phyloP scores from a whole-genome alignment of 2,113 vertebrate species.

The Isurus oxyrinchus region DNA sequence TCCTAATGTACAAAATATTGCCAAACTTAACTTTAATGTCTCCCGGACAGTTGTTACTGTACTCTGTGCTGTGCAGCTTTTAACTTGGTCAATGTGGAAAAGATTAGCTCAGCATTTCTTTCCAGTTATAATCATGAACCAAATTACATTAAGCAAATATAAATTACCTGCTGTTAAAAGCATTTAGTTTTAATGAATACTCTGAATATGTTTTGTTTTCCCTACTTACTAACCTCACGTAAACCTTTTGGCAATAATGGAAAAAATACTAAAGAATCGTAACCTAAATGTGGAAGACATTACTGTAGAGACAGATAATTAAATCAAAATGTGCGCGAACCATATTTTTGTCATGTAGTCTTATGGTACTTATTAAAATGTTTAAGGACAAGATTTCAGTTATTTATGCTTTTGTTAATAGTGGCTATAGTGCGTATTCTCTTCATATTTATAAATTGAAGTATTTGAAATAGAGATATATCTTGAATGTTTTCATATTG shows the following conservation, averaged over 20 bases:
- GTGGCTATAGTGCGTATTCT: neutral
- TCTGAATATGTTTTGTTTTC: slow-evolving; percentile 23
- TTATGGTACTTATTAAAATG: neutral
- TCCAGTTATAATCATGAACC: slow-evolving; percentile 11
- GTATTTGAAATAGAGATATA: neutral
- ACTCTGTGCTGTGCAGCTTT: neutral
- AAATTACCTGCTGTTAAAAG: slow-evolving; percentile 33
- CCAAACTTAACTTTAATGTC: neutral
- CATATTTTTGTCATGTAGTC: slow-evolving; percentile 4
- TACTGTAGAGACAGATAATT: slow-evolving; percentile 33
- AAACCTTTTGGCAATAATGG: slow-evolving; percentile 27
- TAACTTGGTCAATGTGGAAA: slow-evolving; percentile 20
- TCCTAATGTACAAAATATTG: neutral
- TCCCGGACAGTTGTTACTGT: neutral
- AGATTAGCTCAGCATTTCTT: slow-evolving; percentile 27
- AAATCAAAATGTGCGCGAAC: slow-evolving; percentile 27
- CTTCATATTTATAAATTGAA: neutral
- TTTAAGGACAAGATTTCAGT: slow-evolving; percentile 26
- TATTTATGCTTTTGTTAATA: slow-evolving; percentile 5
- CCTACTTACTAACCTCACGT: slow-evolving; percentile 19
- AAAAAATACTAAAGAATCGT: slow-evolving; percentile 7
- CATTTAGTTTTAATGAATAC: slow-evolving; percentile 34
- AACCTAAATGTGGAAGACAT: slow-evolving; percentile 37
- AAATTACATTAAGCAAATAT: slow-evolving; percentile 37
- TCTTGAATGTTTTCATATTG: slow-evolving; percentile 2